phyloP scores from a whole-genome alignment of 2,113 vertebrate genomes.

The Gobius niger region DNA sequence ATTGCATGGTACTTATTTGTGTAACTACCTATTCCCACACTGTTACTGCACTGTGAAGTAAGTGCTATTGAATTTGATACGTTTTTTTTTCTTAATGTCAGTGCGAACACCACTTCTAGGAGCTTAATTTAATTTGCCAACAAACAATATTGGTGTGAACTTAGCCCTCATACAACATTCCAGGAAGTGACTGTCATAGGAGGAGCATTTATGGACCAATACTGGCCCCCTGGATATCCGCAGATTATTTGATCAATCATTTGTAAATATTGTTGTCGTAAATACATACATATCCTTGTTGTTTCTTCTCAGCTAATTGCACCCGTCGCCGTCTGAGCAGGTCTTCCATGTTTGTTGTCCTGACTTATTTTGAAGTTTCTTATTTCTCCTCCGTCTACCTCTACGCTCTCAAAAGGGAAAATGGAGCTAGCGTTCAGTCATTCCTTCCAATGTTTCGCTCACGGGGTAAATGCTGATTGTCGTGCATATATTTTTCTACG shows the following conservation, averaged over 20 bases:
- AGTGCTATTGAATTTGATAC: no score
- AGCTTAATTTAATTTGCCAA: no score
- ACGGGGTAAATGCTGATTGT: constrained; percentile 30
- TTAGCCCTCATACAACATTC: not conserved
- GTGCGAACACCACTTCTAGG: no score
- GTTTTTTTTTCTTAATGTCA: no score
- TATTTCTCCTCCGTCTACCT: constrained; percentile 36
- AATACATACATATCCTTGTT: not conserved
- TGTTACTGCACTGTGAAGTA: no score
- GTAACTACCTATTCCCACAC: no score
- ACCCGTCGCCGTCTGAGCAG: constrained; percentile 13
- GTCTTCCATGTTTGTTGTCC: constrained; percentile 50
- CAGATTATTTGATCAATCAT: constrained; percentile 23
- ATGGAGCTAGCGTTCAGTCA: not conserved
- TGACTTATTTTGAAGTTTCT: constrained; percentile 19
- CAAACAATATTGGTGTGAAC: not conserved
- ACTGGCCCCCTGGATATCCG: not conserved
- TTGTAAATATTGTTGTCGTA: constrained; percentile 19
- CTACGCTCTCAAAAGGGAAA: constrained; percentile 24
- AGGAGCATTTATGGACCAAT: not conserved
- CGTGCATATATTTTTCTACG: constrained; percentile 50
- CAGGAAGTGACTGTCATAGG: not conserved
- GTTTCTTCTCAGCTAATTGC: constrained; percentile 17
- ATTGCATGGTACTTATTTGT: no score
- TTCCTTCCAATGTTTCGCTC: constrained; percentile 27